These are phyloP conservation scores for Tachyglossus aculeatus DNA, from an alignment of 2,797 vertebrate genomes.

Conservation along the genomic window DNA sequence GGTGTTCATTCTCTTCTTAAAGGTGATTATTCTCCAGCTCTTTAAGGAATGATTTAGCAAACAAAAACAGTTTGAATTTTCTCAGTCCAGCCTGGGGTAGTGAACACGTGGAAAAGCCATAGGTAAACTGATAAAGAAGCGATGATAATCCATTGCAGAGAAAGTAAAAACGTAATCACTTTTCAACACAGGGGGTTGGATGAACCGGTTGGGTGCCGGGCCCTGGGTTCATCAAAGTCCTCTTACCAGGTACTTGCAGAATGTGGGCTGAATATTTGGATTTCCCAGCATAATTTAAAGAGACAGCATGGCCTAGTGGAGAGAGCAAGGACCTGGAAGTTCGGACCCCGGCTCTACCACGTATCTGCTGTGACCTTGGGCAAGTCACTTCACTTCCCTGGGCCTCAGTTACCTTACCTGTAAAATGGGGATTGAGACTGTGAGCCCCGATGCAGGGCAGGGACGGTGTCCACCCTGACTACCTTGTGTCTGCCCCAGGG, in stretches of 20 bases:
- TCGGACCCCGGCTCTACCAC: too few relatives aligned
- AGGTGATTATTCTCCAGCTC: slow-evolving; percentile 25
- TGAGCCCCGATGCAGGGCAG: too few relatives aligned
- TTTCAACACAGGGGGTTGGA: slow-evolving; percentile 11
- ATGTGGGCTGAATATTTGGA: background rate
- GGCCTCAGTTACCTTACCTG: too few relatives aligned
- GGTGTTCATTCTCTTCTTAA: background rate
- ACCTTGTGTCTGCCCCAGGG: too few relatives aligned
- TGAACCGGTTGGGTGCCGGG: background rate
- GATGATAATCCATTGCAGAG: background rate
- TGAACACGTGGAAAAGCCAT: slow-evolving; percentile 14
- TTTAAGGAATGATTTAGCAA: slow-evolving; percentile 23
- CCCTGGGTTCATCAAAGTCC: background rate
- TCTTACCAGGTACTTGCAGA: slow-evolving; percentile 5
- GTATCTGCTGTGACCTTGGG: too few relatives aligned
- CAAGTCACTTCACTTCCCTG: too few relatives aligned
- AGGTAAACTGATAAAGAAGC: background rate
- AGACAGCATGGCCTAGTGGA: too few relatives aligned
- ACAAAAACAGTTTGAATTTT: slow-evolving; percentile 23
- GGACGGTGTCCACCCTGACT: too few relatives aligned
- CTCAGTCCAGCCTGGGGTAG: background rate
- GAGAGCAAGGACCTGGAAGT: too few relatives aligned
- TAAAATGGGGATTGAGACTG: too few relatives aligned
- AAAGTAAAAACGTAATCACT: background rate
- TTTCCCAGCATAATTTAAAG: too few relatives aligned